Conservation (phyloP, 2,113 vertebrate species). For the Centropristis striata region DNA sequence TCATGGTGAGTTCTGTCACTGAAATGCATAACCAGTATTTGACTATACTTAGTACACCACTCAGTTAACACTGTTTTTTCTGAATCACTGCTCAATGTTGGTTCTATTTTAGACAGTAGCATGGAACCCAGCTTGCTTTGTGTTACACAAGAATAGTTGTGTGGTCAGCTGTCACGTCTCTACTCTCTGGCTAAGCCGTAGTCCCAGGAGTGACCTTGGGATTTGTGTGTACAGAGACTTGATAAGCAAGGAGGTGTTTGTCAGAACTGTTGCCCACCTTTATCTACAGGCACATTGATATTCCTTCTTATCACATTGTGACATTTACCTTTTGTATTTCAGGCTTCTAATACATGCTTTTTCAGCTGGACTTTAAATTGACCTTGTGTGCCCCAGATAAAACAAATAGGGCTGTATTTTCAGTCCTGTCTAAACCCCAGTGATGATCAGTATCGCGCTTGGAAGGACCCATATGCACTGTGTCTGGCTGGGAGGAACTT, state of each 20-base stretch:
- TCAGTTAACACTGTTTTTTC: not conserved
- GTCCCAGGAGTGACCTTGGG: slow-evolving; percentile 39
- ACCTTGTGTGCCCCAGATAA: slow-evolving; percentile 15
- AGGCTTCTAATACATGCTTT: not conserved
- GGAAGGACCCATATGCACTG: slow-evolving; percentile 83
- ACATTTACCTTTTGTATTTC: slow-evolving; percentile 39
- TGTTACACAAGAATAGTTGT: slow-evolving; percentile 19
- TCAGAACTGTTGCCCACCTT: not conserved
- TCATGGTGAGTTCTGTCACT: slow-evolving; percentile 91
- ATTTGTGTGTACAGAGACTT: slow-evolving; percentile 32
- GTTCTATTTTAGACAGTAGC: not conserved
- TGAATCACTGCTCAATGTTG: not conserved
- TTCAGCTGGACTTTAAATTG: slow-evolving; percentile 34
- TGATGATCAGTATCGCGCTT: slow-evolving; percentile 89
- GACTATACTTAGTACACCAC: not conserved
- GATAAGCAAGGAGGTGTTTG: slow-evolving; percentile 38
- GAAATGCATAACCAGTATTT: not conserved
- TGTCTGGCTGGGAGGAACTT: slow-evolving; percentile 68
- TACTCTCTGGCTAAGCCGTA: not conserved
- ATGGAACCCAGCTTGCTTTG: not conserved
- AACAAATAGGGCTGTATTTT: not conserved
- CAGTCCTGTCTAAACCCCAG: slow-evolving; percentile 61
- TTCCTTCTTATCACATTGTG: slow-evolving; percentile 27
- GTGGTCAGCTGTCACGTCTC: slow-evolving; percentile 3
- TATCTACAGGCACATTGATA: slow-evolving; percentile 32